Base-by-base conservation (phyloP, 2,797 vertebrate species). In the Microctenopoma steveboyesi region DNA sequence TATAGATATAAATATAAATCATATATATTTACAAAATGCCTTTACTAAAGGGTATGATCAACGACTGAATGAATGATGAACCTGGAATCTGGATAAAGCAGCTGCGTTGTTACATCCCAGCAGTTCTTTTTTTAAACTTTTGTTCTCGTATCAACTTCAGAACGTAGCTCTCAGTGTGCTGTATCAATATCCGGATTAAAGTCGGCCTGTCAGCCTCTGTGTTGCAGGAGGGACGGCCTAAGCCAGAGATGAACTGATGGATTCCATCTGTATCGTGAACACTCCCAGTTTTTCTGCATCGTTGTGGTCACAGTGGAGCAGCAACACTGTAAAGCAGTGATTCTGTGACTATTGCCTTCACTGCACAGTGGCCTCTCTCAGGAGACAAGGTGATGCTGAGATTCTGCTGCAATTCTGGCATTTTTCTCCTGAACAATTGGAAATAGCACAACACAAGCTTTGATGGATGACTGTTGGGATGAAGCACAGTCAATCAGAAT, bases 341-440 rank as follows among this genome's bases (percentile, higher is more conserved):
- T 79, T 67, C 74, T 64, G 54, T 62, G 72, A 69, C 78, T 64
- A 74, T 81, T 39, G 64, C 64, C 76, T 77, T 76, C 60, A 27
- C 70, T 74, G 70, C 84, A 77, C 83, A 74, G 75, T 70, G 49
- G 70, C 81, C 68, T 85, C 79, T 73, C 79, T 75, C 72, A 67
- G 70, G 82, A 92, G 88, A 93, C 89, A 90, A 91, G 91, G 72
- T 79, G 83, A 83, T 83, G 76, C 81, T 56, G 74, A 89, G 78
- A 83, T 89, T 91, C 89, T 89, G 30, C 85, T 83, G 72, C 73
- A 79, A 79, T 86, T 91, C 73, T 74, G 82, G 79, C 77, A 86
- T 92, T 89, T 88, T 82, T 87, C 76, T 88, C 57, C 74, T 86
- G 92, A 93, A 90, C 87, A 85, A 90, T 86, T 89, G 87, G 69